Percentiles rank a stretch among this genome's conserved stretches.
These are phyloP conservation scores for Ochropleura leucogaster DNA, from an alignment of 2,888 invertebrate species.

Conservation along the genomic window DNA sequence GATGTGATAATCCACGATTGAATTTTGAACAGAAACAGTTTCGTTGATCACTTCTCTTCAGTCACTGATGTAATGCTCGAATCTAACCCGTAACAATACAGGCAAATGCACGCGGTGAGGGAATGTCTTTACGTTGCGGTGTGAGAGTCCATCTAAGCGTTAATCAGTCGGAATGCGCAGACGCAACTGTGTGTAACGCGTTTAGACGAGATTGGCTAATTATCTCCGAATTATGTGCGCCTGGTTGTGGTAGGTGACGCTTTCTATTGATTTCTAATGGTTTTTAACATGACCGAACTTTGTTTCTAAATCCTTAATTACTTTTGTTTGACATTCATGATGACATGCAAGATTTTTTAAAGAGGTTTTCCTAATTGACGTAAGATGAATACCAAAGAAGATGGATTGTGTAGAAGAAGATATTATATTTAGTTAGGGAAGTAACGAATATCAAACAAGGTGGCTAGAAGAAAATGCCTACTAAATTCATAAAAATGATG, in stretches of 20 bases:
- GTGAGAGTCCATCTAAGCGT: slow-evolving; percentile 53
- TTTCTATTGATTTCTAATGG: slow-evolving; percentile 73
- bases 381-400: neutral
- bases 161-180: slow-evolving; percentile 68
- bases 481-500: neutral
- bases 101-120: neutral
- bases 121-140: slow-evolving; percentile 27
- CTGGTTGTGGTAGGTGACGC: slow-evolving; percentile 50
- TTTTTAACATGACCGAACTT: slow-evolving; percentile 45
- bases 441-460: neutral
- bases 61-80: neutral
- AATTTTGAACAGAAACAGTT: neutral
- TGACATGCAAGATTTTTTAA: neutral
- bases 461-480: neutral
- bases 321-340: slow-evolving; percentile 3
- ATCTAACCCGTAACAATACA: neutral
- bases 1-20: neutral
- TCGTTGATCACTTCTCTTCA: neutral
- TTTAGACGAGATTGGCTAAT: slow-evolving; percentile 75
- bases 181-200: slow-evolving; percentile 67
- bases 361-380: neutral
- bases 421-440: neutral
- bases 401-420: neutral
- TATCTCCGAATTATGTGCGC: slow-evolving; percentile 73
- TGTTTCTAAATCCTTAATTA: slow-evolving; percentile 28